Percentiles rank a stretch among this genome's conserved stretches.
Conservation (phyloP, 2,113 vertebrate species). For the Nipponia nippon region DNA sequence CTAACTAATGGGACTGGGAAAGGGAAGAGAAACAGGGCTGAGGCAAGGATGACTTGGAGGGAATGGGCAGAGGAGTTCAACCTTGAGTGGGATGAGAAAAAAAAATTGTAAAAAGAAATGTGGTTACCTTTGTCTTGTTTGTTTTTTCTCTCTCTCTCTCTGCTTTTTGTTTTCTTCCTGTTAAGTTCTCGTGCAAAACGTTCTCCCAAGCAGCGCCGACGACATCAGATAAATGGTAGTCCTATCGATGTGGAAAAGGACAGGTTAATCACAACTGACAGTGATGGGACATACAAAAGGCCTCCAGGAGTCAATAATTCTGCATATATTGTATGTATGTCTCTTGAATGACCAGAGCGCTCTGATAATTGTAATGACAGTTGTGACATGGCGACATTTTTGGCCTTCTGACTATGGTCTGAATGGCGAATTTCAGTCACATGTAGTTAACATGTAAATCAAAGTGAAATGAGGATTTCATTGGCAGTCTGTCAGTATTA, state of each 20-base stretch:
- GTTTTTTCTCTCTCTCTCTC: background rate
- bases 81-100: background rate
- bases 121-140: background rate
- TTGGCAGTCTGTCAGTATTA: background rate
- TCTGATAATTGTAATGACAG: background rate
- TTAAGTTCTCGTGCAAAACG: slow-evolving; percentile 84
- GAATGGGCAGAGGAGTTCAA: background rate
- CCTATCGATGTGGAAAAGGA: slow-evolving; percentile 88
- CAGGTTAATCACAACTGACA: slow-evolving; percentile 90
- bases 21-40: background rate
- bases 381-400: background rate
- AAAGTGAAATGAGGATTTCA: background rate
- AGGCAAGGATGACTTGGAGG: background rate
- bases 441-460: background rate
- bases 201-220: slow-evolving; percentile 89
- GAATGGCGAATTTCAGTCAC: background rate
- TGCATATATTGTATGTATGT: slow-evolving; percentile 87
- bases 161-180: background rate
- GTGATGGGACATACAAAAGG: slow-evolving; percentile 89
- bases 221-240: slow-evolving; percentile 86
- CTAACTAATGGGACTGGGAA: background rate
- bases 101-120: background rate
- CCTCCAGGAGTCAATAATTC: slow-evolving; percentile 96
- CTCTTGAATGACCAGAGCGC: background rate
- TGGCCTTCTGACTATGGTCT: background rate